Percentiles rank a stretch among this genome's conserved stretches.
phyloP scores from a whole-genome alignment of 1,140 invertebrate genomes.

The Formica selysi region DNA sequence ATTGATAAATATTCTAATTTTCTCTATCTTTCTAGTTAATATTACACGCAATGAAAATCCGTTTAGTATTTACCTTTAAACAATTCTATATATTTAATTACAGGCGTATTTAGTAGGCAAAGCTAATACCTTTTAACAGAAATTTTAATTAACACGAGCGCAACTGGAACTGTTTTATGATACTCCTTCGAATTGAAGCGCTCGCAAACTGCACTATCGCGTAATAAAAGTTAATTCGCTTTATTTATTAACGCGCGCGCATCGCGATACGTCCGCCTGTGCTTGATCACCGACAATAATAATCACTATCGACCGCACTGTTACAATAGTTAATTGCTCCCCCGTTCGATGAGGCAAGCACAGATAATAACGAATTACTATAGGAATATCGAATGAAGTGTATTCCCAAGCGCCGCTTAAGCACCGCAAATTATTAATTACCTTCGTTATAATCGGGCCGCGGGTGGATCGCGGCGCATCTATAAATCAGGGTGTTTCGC shows the following conservation, averaged over 20 bases:
- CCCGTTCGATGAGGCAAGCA: slow-evolving; percentile 67
- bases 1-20: neutral
- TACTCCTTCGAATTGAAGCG: slow-evolving; percentile 31
- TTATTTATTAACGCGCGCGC: slow-evolving; percentile 57
- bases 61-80: slow-evolving; percentile 11
- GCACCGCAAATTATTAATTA: slow-evolving; percentile 75
- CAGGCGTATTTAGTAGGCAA: slow-evolving; percentile 10
- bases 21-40: neutral
- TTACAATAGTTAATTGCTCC: slow-evolving; percentile 65
- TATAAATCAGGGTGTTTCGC: slow-evolving; percentile 64
- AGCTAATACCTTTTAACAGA: slow-evolving; percentile 41
- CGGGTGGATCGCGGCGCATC: slow-evolving; percentile 48
- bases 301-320: slow-evolving; percentile 59
- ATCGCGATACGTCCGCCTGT: slow-evolving; percentile 49
- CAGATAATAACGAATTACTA: slow-evolving; percentile 73
- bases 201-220: slow-evolving; percentile 32
- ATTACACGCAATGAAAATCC: neutral
- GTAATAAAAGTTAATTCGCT: slow-evolving; percentile 65
- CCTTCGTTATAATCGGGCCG: slow-evolving; percentile 62
- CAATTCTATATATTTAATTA: slow-evolving; percentile 7
- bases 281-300: slow-evolving; percentile 62
- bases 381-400: slow-evolving; percentile 74
- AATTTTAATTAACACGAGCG: slow-evolving; percentile 45
- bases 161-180: slow-evolving; percentile 37
- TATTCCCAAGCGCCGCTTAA: slow-evolving; percentile 70